Conservation (phyloP, 2,797 vertebrate species). For the Acanthopagrus latus region DNA sequence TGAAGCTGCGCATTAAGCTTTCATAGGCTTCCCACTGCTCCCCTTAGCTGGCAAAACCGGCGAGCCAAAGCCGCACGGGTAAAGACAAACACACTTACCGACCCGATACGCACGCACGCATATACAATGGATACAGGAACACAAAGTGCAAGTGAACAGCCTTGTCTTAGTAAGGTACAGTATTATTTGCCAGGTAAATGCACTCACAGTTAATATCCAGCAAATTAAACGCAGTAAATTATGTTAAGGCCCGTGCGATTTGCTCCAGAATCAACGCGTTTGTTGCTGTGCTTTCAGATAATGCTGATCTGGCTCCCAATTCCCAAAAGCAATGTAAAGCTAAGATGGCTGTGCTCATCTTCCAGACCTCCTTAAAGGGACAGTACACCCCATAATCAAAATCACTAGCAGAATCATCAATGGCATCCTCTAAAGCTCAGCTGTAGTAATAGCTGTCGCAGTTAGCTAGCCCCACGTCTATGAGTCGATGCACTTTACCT, state of each 20-base stretch:
- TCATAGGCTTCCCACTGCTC: slow-evolving; percentile 77
- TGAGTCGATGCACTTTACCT: too few species aligned
- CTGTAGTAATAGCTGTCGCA: too few species aligned
- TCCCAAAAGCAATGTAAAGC: neutral
- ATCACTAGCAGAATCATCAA: too few species aligned
- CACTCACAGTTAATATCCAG: neutral
- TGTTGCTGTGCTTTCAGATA: neutral
- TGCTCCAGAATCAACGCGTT: slow-evolving; percentile 2
- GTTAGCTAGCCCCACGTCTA: too few species aligned
- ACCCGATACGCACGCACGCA: neutral
- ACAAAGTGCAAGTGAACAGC: neutral
- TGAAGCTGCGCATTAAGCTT: slow-evolving; percentile 83
- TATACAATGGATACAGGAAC: neutral
- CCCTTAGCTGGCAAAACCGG: slow-evolving; percentile 73
- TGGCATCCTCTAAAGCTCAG: too few species aligned
- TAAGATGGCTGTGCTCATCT: neutral
- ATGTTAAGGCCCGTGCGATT: neutral
- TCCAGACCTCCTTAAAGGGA: neutral
- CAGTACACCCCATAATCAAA: too few species aligned
- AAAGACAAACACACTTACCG: slow-evolving; percentile 34
- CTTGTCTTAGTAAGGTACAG: neutral
- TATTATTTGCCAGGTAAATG: neutral
- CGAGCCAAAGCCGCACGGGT: slow-evolving; percentile 51
- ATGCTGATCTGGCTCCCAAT: neutral
- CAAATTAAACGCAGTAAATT: neutral